Conservation (phyloP, 2,113 vertebrate species). For the Neotragus pygmaeus region DNA sequence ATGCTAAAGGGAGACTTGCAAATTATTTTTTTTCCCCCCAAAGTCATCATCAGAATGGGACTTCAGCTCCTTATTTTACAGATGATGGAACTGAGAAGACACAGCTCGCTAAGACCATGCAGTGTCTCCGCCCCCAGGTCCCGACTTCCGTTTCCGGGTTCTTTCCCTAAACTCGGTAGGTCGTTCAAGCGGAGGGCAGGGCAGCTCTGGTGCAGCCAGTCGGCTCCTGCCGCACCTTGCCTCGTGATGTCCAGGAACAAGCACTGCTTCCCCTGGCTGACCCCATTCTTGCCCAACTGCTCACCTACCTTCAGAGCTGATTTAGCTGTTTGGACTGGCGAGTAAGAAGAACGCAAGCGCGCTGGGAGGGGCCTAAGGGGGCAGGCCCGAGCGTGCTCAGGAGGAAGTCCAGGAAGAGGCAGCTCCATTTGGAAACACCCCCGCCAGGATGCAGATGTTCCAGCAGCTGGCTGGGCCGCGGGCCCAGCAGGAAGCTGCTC, state of each 20-base stretch:
- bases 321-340: constrained; percentile 35
- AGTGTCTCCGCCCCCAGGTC: background rate
- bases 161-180: background rate
- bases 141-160: background rate
- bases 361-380: background rate
- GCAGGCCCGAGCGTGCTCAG: background rate
- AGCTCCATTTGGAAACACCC: constrained; percentile 72
- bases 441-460: constrained; percentile 70
- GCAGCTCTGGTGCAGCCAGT: background rate
- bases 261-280: background rate
- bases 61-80: background rate
- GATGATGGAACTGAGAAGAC: background rate
- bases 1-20: background rate
- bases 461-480: constrained; percentile 41
- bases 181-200: background rate
- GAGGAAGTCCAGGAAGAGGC: constrained; percentile 14
- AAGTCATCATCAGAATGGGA: background rate
- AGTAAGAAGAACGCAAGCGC: constrained; percentile 22
- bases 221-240: background rate
- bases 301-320: constrained; percentile 44
- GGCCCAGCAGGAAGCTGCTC: constrained; percentile 28
- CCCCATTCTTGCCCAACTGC: background rate
- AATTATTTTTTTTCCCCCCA: background rate
- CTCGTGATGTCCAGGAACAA: background rate
- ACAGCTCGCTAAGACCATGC: background rate